These are phyloP conservation scores for Hemitrygon akajei DNA, from an alignment of 2,797 vertebrate genomes.

Conservation along the genomic window DNA sequence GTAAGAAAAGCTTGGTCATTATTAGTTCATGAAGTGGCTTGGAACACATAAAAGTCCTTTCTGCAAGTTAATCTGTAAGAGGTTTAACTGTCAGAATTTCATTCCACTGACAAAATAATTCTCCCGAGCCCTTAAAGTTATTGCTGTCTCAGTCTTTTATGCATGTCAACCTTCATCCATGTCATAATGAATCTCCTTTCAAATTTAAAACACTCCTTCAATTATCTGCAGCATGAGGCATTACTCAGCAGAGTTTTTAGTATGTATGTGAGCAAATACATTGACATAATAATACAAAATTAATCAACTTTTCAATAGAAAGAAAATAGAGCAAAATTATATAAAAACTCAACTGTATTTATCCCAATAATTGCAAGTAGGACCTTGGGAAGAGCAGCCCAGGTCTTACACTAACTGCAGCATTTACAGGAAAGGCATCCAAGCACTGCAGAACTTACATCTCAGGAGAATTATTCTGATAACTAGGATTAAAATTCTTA, in stretches of 20 bases:
- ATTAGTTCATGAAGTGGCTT: not conserved
- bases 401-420: not conserved
- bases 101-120: not conserved
- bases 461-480: not conserved
- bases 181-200: not conserved
- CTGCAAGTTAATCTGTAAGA: not conserved
- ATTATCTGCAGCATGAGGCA: not conserved
- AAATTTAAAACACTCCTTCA: not conserved
- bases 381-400: no score
- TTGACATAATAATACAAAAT: not conserved
- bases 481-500: not conserved
- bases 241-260: not conserved
- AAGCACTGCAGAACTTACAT: not conserved
- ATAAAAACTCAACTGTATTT: not conserved
- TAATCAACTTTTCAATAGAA: not conserved
- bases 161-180: not conserved
- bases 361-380: not conserved
- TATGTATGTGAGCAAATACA: not conserved
- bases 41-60: not conserved
- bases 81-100: not conserved
- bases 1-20: not conserved
- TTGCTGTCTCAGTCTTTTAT: conserved; percentile 7
- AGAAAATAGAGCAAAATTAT: not conserved
- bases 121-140: not conserved
- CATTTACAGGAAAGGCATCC: not conserved